Base-by-base conservation (phyloP, 2,797 vertebrate genomes). In the Esox lucius region DNA sequence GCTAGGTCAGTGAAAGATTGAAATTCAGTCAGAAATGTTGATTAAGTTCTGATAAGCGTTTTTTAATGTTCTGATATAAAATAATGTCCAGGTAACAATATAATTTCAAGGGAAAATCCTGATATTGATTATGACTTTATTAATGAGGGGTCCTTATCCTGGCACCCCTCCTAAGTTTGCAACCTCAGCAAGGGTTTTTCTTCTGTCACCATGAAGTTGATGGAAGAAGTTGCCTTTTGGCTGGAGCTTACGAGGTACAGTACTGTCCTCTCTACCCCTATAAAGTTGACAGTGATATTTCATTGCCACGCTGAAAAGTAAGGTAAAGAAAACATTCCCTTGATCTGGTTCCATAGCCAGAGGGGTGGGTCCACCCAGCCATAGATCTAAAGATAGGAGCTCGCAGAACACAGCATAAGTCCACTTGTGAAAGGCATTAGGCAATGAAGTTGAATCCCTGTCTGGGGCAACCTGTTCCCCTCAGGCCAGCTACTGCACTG, bases 151-250 rank as follows among this genome's bases (percentile, higher is more conserved):
- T 67, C 9, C 8, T 33, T 15, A 33, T n/a, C 16, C 13, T 67
- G 2, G 22, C n/a, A 4, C 17, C 39, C 12, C n/a, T 39, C 12
- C n/a, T 13, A 49, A 70, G 19, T 49, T 26, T 70, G 68, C 75
- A 19, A 3, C 8, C 46, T 71, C 26, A 74, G 70, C 62, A 77
- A 75, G 80, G 80, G 87, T 85, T 88, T 86, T 84, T 39, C 28
- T 1, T 72, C 73, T 66, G 80, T 90, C 84, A 71, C 81, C 73
- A 87, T 91, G 88, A 90, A 74, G 56, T 88, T 84, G 81, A 72
- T 72, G 17, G 2, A 31, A 76, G 79, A 84, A 88, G 31, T 56
- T 51, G 3, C 26, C 48, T 1, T 28, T 19, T 12, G 17, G 17
- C 6, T 68, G 17, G 33, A 3, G 31, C 33, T 67, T 35, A 68